Percentiles rank a stretch among this genome's conserved stretches.
phyloP scores from a whole-genome alignment of 2,797 vertebrate species.

The Tinamus major region DNA sequence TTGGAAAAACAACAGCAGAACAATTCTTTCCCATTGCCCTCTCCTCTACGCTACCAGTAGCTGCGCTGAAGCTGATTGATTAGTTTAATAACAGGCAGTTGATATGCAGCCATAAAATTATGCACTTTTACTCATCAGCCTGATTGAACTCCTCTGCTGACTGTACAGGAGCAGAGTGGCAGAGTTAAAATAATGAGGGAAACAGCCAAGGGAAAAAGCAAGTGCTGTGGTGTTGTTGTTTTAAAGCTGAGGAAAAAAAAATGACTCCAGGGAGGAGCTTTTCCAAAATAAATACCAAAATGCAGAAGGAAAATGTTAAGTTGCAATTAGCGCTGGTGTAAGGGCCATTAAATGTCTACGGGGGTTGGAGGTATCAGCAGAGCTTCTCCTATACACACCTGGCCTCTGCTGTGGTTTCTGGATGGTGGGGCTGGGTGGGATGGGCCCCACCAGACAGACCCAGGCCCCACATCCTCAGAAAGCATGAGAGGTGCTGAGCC shows the following conservation, averaged over 20 bases:
- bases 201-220: constrained; percentile 62
- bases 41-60: background rate
- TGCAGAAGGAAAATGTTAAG: constrained; percentile 62
- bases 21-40: constrained; percentile 54
- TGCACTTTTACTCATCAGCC: constrained; percentile 74
- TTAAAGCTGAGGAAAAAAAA: constrained; percentile 60
- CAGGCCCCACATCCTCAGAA: rapidly evolving
- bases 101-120: constrained; percentile 76
- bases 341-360: constrained; percentile 28
- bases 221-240: constrained; percentile 30
- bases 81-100: constrained; percentile 75
- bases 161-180: constrained; percentile 59
- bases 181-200: constrained; percentile 62
- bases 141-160: constrained; percentile 75
- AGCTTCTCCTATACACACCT: constrained; percentile 9
- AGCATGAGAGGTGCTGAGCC: background rate
- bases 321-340: constrained; percentile 54
- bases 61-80: constrained; percentile 72
- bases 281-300: constrained; percentile 73
- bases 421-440: background rate
- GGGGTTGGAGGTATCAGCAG: background rate
- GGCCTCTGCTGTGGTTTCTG: background rate
- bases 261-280: constrained; percentile 60
- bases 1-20: constrained; percentile 23
- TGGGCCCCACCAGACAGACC: background rate